phyloP scores from a whole-genome alignment of 2,113 vertebrate species.

The Rutilus rutilus region DNA sequence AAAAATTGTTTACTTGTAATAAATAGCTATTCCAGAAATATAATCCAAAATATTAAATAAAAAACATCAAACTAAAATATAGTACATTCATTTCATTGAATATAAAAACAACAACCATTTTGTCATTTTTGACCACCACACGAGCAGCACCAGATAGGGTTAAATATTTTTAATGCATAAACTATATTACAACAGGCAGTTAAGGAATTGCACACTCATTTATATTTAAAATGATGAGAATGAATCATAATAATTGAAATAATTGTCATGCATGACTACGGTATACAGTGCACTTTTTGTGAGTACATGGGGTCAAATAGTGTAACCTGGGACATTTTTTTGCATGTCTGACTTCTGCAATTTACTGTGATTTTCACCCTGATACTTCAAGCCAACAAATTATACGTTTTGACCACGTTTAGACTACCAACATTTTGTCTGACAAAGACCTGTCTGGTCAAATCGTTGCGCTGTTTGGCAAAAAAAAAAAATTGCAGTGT shows the following conservation, averaged over 20 bases:
- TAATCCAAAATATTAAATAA: too few relatives aligned
- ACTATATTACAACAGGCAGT: not conserved
- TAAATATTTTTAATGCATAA: not conserved
- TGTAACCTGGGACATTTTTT: not conserved
- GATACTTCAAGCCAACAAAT: not conserved
- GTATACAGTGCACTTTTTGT: not conserved
- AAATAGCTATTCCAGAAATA: too few relatives aligned
- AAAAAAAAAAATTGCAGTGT: too few relatives aligned
- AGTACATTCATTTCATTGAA: too few relatives aligned
- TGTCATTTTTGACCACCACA: too few relatives aligned
- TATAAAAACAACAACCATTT: too few relatives aligned
- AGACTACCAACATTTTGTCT: too few relatives aligned
- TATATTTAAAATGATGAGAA: not conserved
- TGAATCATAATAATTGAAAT: not conserved
- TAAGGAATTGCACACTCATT: not conserved
- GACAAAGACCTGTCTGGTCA: too few relatives aligned
- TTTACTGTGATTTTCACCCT: not conserved
- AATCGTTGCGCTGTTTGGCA: too few relatives aligned
- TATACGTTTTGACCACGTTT: too few relatives aligned
- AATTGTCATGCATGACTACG: not conserved
- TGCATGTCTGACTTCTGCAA: not conserved
- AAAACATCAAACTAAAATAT: too few relatives aligned
- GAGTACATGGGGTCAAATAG: not conserved
- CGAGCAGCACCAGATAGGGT: not conserved
- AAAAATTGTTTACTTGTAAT: too few relatives aligned